phyloP scores from a whole-genome alignment of 1,140 invertebrate species.

The Aradophagus sp. region DNA sequence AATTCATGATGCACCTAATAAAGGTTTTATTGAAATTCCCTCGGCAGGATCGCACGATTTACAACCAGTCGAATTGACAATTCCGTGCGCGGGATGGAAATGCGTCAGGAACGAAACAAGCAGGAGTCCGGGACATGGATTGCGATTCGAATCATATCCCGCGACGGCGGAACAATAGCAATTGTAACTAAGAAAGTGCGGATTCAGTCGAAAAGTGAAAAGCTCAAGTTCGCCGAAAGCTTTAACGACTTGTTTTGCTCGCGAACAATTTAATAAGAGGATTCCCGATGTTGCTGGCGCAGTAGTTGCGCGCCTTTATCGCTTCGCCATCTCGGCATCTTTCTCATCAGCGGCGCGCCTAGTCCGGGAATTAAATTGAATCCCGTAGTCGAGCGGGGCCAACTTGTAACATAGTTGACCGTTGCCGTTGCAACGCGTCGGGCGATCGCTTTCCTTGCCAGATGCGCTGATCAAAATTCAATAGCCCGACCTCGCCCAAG shows the following conservation, averaged over 20 bases:
- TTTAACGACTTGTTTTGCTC: conserved; percentile 48
- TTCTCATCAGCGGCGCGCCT: conserved; percentile 32
- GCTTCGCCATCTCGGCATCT: conserved; percentile 44
- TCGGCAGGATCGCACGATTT: too few species aligned
- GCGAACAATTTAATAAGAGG: conserved; percentile 56
- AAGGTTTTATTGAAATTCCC: too few species aligned
- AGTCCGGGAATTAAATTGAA: conserved; percentile 65
- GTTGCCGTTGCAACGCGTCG: conserved; percentile 59
- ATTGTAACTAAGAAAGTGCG: conserved; percentile 21
- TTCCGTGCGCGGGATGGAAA: too few species aligned
- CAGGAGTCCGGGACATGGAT: too few species aligned
- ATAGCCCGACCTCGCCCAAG: neutral
- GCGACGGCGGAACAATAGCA: conserved; percentile 12
- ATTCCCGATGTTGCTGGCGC: conserved; percentile 39
- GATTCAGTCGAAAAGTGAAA: conserved; percentile 35
- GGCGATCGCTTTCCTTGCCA: conserved; percentile 19
- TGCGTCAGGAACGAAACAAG: too few species aligned
- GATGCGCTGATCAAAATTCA: conserved; percentile 20
- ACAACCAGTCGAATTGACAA: too few species aligned
- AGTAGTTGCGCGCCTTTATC: conserved; percentile 34
- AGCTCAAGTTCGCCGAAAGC: conserved; percentile 30
- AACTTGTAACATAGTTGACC: conserved; percentile 62
- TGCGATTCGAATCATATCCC: conserved; percentile 12
- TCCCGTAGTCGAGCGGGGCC: conserved; percentile 55
- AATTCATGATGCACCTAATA: too few species aligned